phyloP scores from a whole-genome alignment of 2,113 vertebrate genomes.

The Todiramphus chloris region DNA sequence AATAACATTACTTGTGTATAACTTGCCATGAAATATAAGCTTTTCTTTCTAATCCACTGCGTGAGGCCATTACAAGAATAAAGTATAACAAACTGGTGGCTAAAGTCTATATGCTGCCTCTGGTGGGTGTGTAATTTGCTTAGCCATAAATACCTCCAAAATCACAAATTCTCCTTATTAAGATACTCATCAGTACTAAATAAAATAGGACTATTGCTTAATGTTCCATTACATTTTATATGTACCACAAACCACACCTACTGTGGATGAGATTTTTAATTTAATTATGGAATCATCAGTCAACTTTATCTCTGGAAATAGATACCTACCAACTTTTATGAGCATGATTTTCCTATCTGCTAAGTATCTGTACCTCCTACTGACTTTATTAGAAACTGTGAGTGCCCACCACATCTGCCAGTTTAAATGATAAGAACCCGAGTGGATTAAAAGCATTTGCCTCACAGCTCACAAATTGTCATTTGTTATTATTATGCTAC shows the following conservation, averaged over 20 bases:
- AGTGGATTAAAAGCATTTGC: background rate
- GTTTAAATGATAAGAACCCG: background rate
- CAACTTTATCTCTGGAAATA: background rate
- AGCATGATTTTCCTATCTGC: background rate
- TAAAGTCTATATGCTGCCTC: background rate
- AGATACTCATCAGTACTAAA: background rate
- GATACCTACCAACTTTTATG: background rate
- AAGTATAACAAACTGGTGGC: background rate
- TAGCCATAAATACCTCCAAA: background rate
- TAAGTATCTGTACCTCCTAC: background rate
- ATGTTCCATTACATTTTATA: conserved; percentile 1
- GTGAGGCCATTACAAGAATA: background rate
- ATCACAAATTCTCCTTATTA: background rate
- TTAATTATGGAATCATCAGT: background rate
- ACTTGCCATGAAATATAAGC: background rate
- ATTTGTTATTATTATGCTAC: background rate
- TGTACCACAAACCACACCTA: background rate
- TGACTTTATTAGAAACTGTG: background rate
- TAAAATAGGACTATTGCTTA: background rate
- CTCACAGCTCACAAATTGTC: background rate
- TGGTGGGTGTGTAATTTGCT: background rate
- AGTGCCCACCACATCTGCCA: background rate
- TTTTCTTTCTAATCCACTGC: background rate
- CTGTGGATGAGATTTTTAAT: background rate
- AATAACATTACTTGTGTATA: background rate